phyloP scores from a whole-genome alignment of 92 coral and sea anemone species.

The Umimayanthus chanpuru region DNA sequence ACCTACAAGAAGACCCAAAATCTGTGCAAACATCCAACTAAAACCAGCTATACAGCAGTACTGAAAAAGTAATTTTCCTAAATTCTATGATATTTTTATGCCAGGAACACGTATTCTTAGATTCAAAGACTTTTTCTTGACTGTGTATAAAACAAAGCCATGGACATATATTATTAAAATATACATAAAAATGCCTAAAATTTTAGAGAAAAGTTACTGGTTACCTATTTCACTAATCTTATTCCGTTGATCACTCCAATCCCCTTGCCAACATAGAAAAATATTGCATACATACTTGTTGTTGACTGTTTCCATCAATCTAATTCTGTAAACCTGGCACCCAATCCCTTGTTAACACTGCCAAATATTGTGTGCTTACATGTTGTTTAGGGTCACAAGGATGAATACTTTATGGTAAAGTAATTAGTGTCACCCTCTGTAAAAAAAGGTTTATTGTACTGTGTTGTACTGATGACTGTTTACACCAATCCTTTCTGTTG shows the following conservation, averaged over 20 bases:
- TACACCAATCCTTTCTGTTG: slow-evolving; percentile 49
- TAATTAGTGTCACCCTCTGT: too few species aligned
- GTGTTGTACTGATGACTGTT: slow-evolving; percentile 48
- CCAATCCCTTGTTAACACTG: neutral
- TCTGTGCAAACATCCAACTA: too few species aligned
- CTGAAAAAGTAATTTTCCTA: too few species aligned
- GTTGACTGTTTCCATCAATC: too few species aligned
- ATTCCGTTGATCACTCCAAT: neutral
- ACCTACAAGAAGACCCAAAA: neutral
- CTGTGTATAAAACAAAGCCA: neutral
- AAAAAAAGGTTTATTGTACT: too few species aligned
- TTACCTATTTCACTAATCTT: slow-evolving; percentile 29
- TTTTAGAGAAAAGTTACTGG: neutral
- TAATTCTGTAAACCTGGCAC: neutral
- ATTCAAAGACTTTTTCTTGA: too few species aligned
- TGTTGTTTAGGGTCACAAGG: slow-evolving; percentile 30
- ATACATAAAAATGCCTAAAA: too few species aligned
- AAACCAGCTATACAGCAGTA: too few species aligned
- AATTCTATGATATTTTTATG: too few species aligned
- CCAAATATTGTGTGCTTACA: slow-evolving; percentile 44
- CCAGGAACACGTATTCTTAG: too few species aligned
- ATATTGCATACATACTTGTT: slow-evolving; percentile 65
- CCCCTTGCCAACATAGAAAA: neutral
- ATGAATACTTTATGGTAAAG: too few species aligned
- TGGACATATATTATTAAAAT: neutral